Evolutionary conservation across 2,113 vertebrate species (phyloP), one percentile per base, ranked within the genome.

Genomic region (Uropsilus gracilis): DNA sequence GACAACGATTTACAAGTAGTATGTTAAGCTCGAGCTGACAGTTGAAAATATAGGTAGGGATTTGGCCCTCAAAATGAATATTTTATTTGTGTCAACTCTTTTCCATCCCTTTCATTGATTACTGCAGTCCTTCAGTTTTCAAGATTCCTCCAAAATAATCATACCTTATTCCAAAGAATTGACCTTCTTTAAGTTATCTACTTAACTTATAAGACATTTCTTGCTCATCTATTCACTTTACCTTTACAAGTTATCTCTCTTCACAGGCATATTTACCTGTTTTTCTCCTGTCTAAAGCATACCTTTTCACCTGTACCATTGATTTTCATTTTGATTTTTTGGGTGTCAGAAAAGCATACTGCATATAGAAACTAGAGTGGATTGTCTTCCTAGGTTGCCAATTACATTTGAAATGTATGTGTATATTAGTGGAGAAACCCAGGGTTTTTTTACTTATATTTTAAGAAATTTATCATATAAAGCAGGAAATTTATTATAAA

Each of bases 381-480:
- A n/a, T 90, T 66, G 8, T 81, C 61, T 89, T 71, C 3, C 39
- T 94, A 20, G 6, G 5, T 16, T 87, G 63, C 30, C 5, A 61
- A 78, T 90, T 59, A 1, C 71, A 68, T 90, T 81, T 89, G 87
- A 10, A 72, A 82, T 5, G 84, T n/a, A n/a, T n/a, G n/a, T n/a
- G 18, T 55, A 59, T 80, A 66, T 20, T 5, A 94, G 2, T 78
- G 64, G 89, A 46, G 39, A 64, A 80, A 66, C 30, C 3, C 12
- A n/a, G 59, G 30, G 50, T 2, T 24, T 77, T 80, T 75, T 63
- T 11, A 0, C 53, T 46, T 24, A 71, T n/a, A 9, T 24, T 3
- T 86, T 88, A 89, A 91, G 89, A 95, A 91, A 26, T 37, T 48
- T 8, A 48, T 64, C 8, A 87, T 64, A 59, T 44, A 48, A 30